phyloP scores from a whole-genome alignment of 2,797 vertebrate species.

The Dermochelys coriacea region DNA sequence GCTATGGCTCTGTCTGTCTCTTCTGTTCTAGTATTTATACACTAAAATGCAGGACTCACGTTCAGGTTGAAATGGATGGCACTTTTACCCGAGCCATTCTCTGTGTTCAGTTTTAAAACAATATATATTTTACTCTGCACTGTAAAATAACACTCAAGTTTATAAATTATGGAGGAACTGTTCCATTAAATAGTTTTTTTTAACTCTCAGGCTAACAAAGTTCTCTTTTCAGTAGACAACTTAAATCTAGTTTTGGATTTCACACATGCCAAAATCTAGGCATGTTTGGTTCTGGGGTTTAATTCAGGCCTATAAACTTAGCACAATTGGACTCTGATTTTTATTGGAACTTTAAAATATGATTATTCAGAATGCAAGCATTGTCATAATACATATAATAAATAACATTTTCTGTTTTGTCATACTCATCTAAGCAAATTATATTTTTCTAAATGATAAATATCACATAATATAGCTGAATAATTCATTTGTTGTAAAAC shows the following conservation, averaged over 20 bases:
- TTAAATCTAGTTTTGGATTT: not conserved
- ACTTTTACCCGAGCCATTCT: not conserved
- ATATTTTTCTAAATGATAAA: not conserved
- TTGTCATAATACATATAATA: not conserved
- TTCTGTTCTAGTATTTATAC: not conserved
- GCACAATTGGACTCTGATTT: not conserved
- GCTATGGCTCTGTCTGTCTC: not conserved
- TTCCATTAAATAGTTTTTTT: not conserved
- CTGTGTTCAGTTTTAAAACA: not conserved
- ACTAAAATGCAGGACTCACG: not conserved
- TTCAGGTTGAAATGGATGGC: not conserved
- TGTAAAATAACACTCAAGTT: accelerated
- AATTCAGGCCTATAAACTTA: accelerated
- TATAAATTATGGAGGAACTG: accelerated
- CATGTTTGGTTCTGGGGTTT: not conserved
- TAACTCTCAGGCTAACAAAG: not conserved
- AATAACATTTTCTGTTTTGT: not conserved
- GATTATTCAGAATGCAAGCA: not conserved
- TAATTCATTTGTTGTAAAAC: not conserved
- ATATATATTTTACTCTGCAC: not conserved
- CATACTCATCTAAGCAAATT: not conserved
- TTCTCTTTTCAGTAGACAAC: accelerated
- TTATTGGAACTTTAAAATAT: not conserved
- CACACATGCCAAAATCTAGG: accelerated
- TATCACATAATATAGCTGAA: not conserved